Conservation (phyloP, 2,113 vertebrate species). For the Argyrosomus japonicus region DNA sequence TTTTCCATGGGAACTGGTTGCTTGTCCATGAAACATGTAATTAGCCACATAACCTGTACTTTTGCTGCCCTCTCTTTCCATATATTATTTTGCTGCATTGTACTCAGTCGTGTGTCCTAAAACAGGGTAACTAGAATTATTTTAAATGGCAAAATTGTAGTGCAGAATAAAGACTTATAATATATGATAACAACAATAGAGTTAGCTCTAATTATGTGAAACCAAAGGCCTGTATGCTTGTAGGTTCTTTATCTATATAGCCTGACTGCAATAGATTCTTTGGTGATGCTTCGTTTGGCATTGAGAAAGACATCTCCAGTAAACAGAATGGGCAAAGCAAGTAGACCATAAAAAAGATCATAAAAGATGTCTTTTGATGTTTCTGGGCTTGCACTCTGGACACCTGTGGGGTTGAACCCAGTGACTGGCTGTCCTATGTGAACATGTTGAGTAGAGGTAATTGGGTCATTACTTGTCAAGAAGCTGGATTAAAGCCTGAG, state of each 20-base stretch:
- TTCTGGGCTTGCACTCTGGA: conserved; percentile 62
- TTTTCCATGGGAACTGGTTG: conserved; percentile 33
- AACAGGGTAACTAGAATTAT: background rate
- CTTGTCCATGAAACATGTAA: conserved; percentile 28
- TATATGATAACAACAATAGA: background rate
- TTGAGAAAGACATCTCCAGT: conserved; percentile 54
- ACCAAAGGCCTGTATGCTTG: background rate
- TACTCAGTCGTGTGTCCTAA: background rate
- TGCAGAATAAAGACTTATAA: background rate
- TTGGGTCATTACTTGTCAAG: conserved; percentile 63
- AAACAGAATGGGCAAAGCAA: conserved; percentile 61
- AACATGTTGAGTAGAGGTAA: conserved; percentile 51
- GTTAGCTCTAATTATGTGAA: background rate
- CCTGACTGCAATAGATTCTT: conserved; percentile 1
- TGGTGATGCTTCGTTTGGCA: conserved; percentile 48
- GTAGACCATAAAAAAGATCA: conserved; percentile 67
- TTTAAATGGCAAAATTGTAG: background rate
- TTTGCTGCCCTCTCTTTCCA: background rate
- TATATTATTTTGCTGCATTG: background rate
- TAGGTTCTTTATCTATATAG: background rate
- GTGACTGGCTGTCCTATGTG: conserved; percentile 57
- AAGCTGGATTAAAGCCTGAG: conserved; percentile 41
- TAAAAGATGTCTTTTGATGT: conserved; percentile 75
- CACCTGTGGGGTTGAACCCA: conserved; percentile 75
- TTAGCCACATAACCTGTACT: conserved; percentile 38